Evolutionary conservation across 2,888 invertebrate genomes (phyloP).

Genomic region (Ellobium chinense): DNA sequence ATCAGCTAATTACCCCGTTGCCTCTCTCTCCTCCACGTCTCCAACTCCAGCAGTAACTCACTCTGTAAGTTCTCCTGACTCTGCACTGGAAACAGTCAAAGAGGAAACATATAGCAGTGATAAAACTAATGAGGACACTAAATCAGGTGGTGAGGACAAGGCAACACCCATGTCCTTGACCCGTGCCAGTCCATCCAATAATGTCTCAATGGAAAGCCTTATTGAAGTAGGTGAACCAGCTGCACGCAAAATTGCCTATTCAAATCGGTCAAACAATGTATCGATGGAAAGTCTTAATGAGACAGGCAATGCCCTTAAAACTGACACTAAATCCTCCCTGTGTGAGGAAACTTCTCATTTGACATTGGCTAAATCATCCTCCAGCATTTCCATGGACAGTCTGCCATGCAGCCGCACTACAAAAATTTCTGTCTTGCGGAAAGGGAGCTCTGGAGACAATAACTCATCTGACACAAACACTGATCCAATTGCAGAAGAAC

Average conservation of each 20-base stretch:
- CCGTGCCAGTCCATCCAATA: background rate
- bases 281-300: background rate
- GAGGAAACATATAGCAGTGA: constrained; percentile 7
- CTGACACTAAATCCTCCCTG: background rate
- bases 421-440: background rate
- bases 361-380: constrained; percentile 3
- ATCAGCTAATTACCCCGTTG: background rate
- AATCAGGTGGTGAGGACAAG: background rate
- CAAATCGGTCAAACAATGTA: too few relatives aligned
- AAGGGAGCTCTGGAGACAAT: background rate
- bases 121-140: background rate
- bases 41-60: background rate
- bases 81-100: background rate
- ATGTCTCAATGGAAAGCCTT: background rate
- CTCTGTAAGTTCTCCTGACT: background rate
- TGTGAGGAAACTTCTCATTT: background rate
- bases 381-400: background rate
- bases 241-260: too few relatives aligned
- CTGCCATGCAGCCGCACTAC: background rate
- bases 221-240: background rate
- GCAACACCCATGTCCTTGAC: background rate
- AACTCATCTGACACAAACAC: constrained; percentile 33
- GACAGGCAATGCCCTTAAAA: background rate
- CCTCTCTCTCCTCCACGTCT: background rate
- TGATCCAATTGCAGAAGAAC: constrained; percentile 24